These are phyloP conservation scores for Mythimna pallens DNA, from an alignment of 2,888 invertebrate genomes.

Conservation along the genomic window DNA sequence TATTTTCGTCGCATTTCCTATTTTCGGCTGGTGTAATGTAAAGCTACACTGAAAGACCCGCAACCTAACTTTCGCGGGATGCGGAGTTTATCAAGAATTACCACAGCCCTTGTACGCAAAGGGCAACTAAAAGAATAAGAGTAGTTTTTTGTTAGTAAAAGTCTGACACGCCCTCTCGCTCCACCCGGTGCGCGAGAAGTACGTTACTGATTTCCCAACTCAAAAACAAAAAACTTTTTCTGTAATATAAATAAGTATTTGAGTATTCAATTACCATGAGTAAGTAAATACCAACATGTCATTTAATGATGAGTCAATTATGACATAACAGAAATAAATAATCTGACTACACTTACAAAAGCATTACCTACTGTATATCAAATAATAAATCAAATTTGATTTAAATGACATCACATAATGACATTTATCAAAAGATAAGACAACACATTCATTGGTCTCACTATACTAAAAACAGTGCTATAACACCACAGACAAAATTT, in stretches of 20 bases:
- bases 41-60: too few species aligned
- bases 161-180: not conserved
- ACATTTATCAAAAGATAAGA: not conserved
- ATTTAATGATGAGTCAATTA: not conserved
- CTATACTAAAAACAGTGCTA: slow-evolving; percentile 1
- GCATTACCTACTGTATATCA: not conserved
- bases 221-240: not conserved
- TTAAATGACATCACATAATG: too few species aligned
- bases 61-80: too few species aligned
- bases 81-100: too few species aligned
- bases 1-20: too few species aligned
- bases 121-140: too few species aligned
- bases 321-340: not conserved
- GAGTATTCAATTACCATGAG: too few species aligned
- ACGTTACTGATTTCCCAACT: not conserved
- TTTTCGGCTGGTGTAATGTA: too few species aligned
- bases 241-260: too few species aligned
- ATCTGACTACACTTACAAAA: not conserved
- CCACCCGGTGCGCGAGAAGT: not conserved
- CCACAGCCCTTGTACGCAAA: too few species aligned
- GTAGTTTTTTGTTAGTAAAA: not conserved
- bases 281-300: not conserved
- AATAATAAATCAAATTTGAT: not conserved
- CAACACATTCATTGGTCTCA: not conserved
- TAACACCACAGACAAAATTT: slow-evolving; percentile 14